A percentile compares a stretch with the other conserved stretches of the same genome.
Evolutionary conservation across 2,113 vertebrate species (phyloP).

Genomic region (Microcebus tavaratra): DNA sequence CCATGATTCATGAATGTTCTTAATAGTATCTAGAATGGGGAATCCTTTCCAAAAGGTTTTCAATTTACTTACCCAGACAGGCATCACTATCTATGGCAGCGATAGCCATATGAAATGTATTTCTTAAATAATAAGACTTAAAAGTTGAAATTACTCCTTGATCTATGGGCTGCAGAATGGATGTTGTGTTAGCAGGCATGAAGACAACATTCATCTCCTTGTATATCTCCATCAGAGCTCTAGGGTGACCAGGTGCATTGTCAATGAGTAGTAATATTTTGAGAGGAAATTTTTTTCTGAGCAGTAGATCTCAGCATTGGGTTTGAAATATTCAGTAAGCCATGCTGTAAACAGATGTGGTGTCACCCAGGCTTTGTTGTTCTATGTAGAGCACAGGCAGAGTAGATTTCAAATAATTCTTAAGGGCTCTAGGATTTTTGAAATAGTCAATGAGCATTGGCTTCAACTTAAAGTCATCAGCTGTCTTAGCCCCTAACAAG

Average conservation of each 20-base stretch:
- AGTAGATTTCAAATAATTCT: neutral
- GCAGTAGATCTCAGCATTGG: neutral
- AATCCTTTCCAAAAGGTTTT: neutral
- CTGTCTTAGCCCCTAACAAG: neutral
- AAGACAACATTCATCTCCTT: neutral
- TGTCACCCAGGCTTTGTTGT: neutral
- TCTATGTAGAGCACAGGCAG: neutral
- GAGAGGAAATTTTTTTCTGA: neutral
- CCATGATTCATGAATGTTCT: neutral
- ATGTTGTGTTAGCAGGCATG: neutral
- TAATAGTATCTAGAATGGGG: neutral
- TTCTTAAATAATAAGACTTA: neutral
- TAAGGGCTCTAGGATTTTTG: neutral
- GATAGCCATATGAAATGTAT: neutral
- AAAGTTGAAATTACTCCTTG: neutral
- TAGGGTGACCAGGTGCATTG: neutral
- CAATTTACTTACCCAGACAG: neutral
- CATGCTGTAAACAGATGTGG: neutral
- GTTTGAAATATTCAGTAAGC: neutral
- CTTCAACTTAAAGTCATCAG: neutral
- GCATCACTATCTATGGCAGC: neutral
- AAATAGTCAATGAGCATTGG: neutral
- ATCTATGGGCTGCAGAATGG: neutral
- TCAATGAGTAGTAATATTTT: neutral
- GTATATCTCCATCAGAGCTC: neutral